A percentile compares a stretch with the other conserved stretches of the same genome.
phyloP scores from a whole-genome alignment of 2,797 vertebrate species.

The Zonotrichia albicollis region DNA sequence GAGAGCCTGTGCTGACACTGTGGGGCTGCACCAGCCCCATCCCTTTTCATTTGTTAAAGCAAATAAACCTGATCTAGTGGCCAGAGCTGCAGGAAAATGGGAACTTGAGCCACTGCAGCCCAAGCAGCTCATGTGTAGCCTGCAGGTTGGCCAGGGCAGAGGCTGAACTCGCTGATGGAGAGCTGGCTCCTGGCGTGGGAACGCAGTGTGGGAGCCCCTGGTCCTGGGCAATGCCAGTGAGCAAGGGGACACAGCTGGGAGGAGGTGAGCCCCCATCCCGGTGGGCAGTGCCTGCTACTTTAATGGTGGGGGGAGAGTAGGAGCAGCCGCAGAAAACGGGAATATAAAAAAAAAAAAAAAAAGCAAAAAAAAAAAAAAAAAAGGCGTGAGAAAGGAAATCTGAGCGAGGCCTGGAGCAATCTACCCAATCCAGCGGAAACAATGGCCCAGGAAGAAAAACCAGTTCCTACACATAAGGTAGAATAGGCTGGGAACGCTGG shows the following conservation, averaged over 20 bases:
- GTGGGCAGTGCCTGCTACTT: neutral
- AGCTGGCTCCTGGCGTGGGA: neutral
- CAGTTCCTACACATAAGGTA: slow-evolving; percentile 59
- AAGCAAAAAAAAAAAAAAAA: neutral
- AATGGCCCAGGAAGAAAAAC: slow-evolving; percentile 73
- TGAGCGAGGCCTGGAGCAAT: slow-evolving; percentile 61
- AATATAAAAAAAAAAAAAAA: neutral
- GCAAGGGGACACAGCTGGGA: neutral
- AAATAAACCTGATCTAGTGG: neutral
- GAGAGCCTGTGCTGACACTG: rapidly evolving
- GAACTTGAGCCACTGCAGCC: neutral
- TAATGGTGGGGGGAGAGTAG: neutral
- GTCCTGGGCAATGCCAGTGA: rapidly evolving
- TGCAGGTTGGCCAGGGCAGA: neutral
- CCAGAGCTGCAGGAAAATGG: neutral
- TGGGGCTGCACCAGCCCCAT: neutral
- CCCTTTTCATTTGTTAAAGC: neutral
- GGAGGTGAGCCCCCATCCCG: neutral
- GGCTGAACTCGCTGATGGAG: rapidly evolving
- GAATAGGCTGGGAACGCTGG: slow-evolving; percentile 39
- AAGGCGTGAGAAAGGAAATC: slow-evolving; percentile 70
- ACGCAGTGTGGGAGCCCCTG: neutral
- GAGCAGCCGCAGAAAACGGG: neutral
- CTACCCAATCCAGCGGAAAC: slow-evolving; percentile 68
- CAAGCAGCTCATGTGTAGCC: rapidly evolving